phyloP scores from a whole-genome alignment of 2,113 vertebrate genomes.

The Gorsachius goisagi region DNA sequence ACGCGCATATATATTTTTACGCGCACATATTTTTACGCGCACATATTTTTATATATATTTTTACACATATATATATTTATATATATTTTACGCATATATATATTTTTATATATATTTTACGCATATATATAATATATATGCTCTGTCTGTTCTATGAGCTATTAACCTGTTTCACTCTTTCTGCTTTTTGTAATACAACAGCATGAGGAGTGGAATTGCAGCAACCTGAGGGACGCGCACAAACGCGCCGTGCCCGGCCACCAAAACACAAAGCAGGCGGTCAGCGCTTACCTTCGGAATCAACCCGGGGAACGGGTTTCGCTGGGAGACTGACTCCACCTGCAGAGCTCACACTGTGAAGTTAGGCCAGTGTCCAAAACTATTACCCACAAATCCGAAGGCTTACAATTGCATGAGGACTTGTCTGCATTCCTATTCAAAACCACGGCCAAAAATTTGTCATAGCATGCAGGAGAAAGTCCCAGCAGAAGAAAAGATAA shows the following conservation, averaged over 20 bases:
- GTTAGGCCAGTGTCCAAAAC: neutral
- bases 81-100: neutral
- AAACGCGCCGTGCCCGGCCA: neutral
- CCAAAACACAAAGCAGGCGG: neutral
- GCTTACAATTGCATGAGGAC: neutral
- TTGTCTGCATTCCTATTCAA: conserved; percentile 38
- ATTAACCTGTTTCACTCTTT: neutral
- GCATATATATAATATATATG: neutral
- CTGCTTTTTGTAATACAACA: neutral
- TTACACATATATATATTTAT: neutral
- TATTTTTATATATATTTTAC: neutral
- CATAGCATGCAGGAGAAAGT: conserved; percentile 20
- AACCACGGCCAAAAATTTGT: neutral
- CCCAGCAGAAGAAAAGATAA: neutral
- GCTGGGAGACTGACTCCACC: neutral
- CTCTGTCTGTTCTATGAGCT: neutral
- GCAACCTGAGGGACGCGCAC: neutral
- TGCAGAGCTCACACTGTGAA: neutral
- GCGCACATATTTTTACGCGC: too few species aligned
- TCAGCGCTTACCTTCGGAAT: neutral
- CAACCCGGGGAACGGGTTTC: neutral
- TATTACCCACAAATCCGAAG: neutral
- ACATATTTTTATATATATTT: too few species aligned
- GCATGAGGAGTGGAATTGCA: neutral
- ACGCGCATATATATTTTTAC: too few species aligned